phyloP scores from a whole-genome alignment of 1,140 invertebrate species.

The Pseudomyrmex dendroicus region DNA sequence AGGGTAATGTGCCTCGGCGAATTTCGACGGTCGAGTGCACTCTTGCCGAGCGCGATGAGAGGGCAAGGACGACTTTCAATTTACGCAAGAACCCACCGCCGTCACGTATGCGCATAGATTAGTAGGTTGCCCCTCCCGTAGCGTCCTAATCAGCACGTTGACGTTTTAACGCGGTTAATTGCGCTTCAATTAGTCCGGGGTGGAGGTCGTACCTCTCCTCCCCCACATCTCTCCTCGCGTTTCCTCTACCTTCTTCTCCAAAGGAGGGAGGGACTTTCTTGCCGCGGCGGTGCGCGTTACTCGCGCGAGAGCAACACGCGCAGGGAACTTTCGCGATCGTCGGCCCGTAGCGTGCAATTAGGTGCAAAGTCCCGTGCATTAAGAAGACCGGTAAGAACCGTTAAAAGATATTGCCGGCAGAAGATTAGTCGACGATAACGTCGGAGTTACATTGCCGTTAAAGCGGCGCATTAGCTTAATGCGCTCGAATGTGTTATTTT shows the following conservation, averaged over 20 bases:
- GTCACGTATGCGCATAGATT: slow-evolving; percentile 67
- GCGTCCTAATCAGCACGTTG: slow-evolving; percentile 68
- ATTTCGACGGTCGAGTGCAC: slow-evolving; percentile 55
- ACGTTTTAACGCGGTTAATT: slow-evolving; percentile 78
- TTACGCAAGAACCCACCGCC: slow-evolving; percentile 51
- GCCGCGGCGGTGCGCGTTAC: slow-evolving; percentile 1
- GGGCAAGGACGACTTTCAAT: slow-evolving; percentile 54
- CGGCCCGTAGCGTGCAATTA: slow-evolving; percentile 65
- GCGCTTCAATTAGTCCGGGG: slow-evolving; percentile 74
- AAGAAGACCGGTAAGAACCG: slow-evolving; percentile 66
- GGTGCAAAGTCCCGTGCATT: slow-evolving; percentile 62
- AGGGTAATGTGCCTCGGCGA: slow-evolving; percentile 54
- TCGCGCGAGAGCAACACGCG: slow-evolving; percentile 32
- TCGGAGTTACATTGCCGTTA: slow-evolving; percentile 67
- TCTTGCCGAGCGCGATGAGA: slow-evolving; percentile 50
- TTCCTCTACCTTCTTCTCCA: neutral
- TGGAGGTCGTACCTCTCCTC: slow-evolving; percentile 24
- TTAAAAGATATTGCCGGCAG: slow-evolving; percentile 51
- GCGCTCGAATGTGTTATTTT: slow-evolving; percentile 51
- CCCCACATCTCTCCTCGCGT: too few species aligned
- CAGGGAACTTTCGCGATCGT: slow-evolving; percentile 65
- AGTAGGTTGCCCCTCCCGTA: slow-evolving; percentile 56
- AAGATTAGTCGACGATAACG: slow-evolving; percentile 71
- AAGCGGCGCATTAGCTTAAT: slow-evolving; percentile 57
- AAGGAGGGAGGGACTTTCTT: slow-evolving; percentile 55